Evolutionary conservation across 64 coral and sea anemone genomes (phyloP).

Genomic region (Dendronephthya gigantea): DNA sequence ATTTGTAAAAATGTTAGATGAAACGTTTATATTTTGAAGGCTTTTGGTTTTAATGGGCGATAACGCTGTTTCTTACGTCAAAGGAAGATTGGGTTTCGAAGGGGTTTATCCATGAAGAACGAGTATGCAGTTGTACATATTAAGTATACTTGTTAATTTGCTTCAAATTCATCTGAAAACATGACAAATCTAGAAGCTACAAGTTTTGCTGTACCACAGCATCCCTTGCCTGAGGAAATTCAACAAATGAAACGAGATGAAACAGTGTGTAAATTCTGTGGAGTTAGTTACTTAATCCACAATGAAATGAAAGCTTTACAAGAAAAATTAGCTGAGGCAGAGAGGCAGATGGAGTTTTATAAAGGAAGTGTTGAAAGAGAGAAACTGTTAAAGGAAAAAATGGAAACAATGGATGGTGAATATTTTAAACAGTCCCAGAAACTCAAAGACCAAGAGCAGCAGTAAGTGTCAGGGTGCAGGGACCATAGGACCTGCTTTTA

Average conservation of each 20-base stretch:
- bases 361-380: slow-evolving; percentile 83
- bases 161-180: too few species aligned
- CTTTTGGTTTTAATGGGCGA: not conserved
- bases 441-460: slow-evolving; percentile 60
- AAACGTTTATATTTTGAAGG: not conserved
- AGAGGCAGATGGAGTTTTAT: slow-evolving; percentile 79
- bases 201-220: slow-evolving; percentile 32
- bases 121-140: too few species aligned
- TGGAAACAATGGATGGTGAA: slow-evolving; percentile 54
- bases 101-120: too few species aligned
- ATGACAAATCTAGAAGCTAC: not conserved
- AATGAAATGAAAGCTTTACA: slow-evolving; percentile 93
- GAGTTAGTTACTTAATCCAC: slow-evolving; percentile 97
- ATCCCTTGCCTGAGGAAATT: slow-evolving; percentile 80
- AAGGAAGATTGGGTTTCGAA: too few species aligned
- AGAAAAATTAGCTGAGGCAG: slow-evolving; percentile 64
- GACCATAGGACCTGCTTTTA: too few species aligned
- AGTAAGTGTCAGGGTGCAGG: slow-evolving; percentile 25
- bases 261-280: slow-evolving; percentile 96
- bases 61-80: too few species aligned
- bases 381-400: slow-evolving; percentile 58
- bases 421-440: slow-evolving; percentile 44
- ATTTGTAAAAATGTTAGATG: too few species aligned
- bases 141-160: too few species aligned
- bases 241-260: slow-evolving; percentile 76